These are phyloP conservation scores for Polypterus bichir DNA, from an alignment of 2,113 vertebrate genomes.

Conservation along the genomic window DNA sequence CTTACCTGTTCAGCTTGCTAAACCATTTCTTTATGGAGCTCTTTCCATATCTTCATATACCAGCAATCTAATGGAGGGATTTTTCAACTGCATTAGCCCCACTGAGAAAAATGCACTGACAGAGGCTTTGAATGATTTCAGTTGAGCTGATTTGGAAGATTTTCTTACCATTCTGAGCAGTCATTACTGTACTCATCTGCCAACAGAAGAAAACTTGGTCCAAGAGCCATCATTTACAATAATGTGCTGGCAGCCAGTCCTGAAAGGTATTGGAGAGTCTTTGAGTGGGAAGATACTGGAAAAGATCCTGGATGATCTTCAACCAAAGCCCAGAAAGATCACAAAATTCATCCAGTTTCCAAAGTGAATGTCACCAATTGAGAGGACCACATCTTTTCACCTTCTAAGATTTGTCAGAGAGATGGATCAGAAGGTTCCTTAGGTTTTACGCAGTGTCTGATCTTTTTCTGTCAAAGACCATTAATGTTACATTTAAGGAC, in stretches of 20 bases:
- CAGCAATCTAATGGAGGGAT: slow-evolving; percentile 12
- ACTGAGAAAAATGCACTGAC: slow-evolving; percentile 15
- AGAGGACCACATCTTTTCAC: slow-evolving; percentile 9
- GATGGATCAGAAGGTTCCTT: slow-evolving; percentile 9
- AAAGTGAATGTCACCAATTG: slow-evolving; percentile 3
- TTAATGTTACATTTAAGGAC: slow-evolving; percentile 11
- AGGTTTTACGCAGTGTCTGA: slow-evolving; percentile 12
- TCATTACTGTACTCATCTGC: slow-evolving; percentile 9
- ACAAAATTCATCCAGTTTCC: slow-evolving; percentile 1
- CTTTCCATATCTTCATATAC: no score
- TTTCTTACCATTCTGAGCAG: slow-evolving; percentile 10
- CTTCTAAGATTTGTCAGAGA: slow-evolving; percentile 15
- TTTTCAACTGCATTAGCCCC: slow-evolving; percentile 15
- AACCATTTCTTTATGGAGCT: no score
- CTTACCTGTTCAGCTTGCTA: no score
- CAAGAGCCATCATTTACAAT: slow-evolving; percentile 14
- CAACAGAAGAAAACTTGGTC: slow-evolving; percentile 12
- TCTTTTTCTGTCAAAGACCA: slow-evolving; percentile 11
- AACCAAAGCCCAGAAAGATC: slow-evolving; percentile 4
- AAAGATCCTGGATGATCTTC: slow-evolving; percentile 1
- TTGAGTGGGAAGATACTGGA: slow-evolving; percentile 4
- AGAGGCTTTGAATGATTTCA: slow-evolving; percentile 14
- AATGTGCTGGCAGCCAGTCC: slow-evolving; percentile 15
- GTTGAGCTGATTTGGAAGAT: slow-evolving; percentile 11
- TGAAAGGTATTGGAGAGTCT: slow-evolving; percentile 8